Conservation (phyloP, 2,888 invertebrate genomes). For the Epinotia ramella region DNA sequence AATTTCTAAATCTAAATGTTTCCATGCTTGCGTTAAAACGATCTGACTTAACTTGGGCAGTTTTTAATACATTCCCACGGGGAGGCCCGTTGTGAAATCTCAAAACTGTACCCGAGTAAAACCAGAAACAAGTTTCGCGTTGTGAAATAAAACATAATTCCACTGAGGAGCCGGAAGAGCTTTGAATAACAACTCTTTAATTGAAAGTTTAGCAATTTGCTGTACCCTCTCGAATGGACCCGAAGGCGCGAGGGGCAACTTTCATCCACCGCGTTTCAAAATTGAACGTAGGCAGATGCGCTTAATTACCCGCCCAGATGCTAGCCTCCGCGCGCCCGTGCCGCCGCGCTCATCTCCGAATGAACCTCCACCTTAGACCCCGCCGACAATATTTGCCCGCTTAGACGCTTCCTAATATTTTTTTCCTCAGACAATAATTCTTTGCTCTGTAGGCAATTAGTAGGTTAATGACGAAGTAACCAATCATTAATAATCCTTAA, state of each 20-base stretch:
- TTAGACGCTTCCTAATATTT: conserved; percentile 69
- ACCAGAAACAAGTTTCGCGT: conserved; percentile 74
- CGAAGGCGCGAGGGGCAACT: conserved; percentile 76
- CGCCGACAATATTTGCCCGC: conserved; percentile 69
- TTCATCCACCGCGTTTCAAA: conserved; percentile 82
- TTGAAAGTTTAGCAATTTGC: conserved; percentile 86
- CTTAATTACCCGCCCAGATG: conserved; percentile 84
- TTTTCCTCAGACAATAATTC: conserved; percentile 65
- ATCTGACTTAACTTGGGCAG: conserved; percentile 61
- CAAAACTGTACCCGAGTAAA: conserved; percentile 70
- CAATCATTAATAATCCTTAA: conserved; percentile 61
- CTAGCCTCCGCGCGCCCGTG: conserved; percentile 66
- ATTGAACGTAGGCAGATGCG: conserved; percentile 85
- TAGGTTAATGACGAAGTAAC: conserved; percentile 66
- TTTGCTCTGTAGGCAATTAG: conserved; percentile 60
- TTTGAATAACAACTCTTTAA: conserved; percentile 85
- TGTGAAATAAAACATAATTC: conserved; percentile 82
- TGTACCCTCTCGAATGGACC: conserved; percentile 83
- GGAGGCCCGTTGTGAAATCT: conserved; percentile 67
- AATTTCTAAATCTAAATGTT: conserved; percentile 19
- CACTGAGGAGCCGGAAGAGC: conserved; percentile 75
- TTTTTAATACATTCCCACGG: conserved; percentile 67
- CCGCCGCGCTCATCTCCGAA: conserved; percentile 75
- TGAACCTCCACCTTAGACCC: conserved; percentile 72
- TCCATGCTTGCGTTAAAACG: conserved; percentile 45